Conservation (phyloP, 2,797 vertebrate species). For the Adelosebastes latens region DNA sequence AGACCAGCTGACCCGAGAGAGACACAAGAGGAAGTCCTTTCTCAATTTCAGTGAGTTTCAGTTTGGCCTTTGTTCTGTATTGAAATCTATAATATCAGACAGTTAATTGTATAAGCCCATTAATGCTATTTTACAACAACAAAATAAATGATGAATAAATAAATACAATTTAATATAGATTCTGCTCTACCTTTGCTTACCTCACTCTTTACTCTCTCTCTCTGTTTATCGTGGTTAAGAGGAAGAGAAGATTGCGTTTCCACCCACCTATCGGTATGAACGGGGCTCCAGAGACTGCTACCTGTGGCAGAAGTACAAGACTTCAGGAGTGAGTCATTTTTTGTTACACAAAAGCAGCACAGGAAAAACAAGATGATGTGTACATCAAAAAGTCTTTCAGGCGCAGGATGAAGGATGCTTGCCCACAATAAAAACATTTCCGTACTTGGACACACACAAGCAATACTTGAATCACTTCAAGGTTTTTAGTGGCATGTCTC, state of each 20-base stretch:
- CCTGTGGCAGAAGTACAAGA: constrained; percentile 89
- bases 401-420: neutral
- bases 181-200: neutral
- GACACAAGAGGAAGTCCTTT: constrained; percentile 87
- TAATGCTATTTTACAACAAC: neutral
- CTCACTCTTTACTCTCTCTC: constrained; percentile 15
- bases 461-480: neutral
- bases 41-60: constrained; percentile 85
- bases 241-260: constrained; percentile 88
- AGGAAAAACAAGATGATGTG: neutral
- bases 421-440: neutral
- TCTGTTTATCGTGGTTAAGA: constrained; percentile 74
- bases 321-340: constrained; percentile 82
- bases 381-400: neutral
- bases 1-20: constrained; percentile 87
- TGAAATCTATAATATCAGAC: neutral
- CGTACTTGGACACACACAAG: neutral
- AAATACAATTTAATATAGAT: neutral
- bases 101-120: neutral
- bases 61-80: neutral
- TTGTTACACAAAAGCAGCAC: neutral
- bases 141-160: neutral
- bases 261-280: constrained; percentile 89
- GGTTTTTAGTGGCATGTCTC: neutral
- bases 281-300: constrained; percentile 87